Conservation (phyloP, 2,113 vertebrate species). For the Pedionomus torquatus region DNA sequence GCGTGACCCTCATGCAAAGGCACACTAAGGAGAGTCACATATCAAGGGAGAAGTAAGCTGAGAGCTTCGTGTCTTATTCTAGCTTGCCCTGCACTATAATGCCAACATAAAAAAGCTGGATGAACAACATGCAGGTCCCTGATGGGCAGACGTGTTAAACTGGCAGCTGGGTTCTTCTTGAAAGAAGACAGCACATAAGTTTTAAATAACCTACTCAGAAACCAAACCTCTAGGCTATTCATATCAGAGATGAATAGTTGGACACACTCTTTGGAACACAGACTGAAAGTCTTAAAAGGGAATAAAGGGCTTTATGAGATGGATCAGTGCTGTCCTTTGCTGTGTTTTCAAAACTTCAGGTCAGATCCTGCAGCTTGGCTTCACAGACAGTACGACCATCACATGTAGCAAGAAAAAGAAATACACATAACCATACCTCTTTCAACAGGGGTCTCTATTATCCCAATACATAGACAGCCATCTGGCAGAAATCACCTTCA, state of each 20-base stretch:
- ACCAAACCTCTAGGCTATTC: conserved; percentile 27
- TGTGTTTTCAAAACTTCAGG: neutral
- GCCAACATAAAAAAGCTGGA: neutral
- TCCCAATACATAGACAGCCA: neutral
- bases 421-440: neutral
- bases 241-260: neutral
- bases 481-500: neutral
- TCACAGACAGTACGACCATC: neutral
- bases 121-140: neutral
- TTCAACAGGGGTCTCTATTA: neutral
- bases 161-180: neutral
- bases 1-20: neutral
- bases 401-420: neutral
- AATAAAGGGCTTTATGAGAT: neutral
- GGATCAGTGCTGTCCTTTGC: neutral
- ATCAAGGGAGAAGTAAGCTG: conserved; percentile 15
- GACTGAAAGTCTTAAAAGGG: neutral
- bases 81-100: neutral
- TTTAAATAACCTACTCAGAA: conserved; percentile 52
- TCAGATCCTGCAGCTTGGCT: neutral
- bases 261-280: neutral
- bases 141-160: neutral
- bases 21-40: neutral
- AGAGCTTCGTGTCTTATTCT: conserved; percentile 16
- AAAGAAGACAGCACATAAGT: neutral